Conservation (phyloP, 2,113 vertebrate genomes). For the Labeo catla region DNA sequence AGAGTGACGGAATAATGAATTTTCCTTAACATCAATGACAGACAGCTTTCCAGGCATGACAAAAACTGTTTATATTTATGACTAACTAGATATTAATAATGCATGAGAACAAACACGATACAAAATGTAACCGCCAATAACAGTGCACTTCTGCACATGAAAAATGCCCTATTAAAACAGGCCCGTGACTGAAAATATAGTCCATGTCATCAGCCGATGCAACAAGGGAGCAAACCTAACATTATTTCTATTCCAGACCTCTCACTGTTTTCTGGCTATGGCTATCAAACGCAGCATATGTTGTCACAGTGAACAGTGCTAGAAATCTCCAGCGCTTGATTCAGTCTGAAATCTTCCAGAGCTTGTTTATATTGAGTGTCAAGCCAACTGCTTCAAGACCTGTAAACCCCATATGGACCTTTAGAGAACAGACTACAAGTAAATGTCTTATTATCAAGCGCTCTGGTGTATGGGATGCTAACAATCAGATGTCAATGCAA, state of each 20-base stretch:
- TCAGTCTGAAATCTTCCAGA: constrained; percentile 38
- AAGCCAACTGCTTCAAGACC: constrained; percentile 41
- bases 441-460: constrained; percentile 66
- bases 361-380: constrained; percentile 71
- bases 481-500: constrained; percentile 76
- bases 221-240: constrained; percentile 63
- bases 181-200: constrained; percentile 41
- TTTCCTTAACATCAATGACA: constrained; percentile 6
- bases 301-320: constrained; percentile 71
- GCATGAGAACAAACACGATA: constrained; percentile 25
- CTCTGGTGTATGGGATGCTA: constrained; percentile 68
- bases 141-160: constrained; percentile 28
- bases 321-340: constrained; percentile 64
- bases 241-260: constrained; percentile 63
- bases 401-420: constrained; percentile 45
- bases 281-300: constrained; percentile 77
- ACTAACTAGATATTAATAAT: constrained; percentile 41
- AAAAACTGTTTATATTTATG: constrained; percentile 28
- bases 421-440: constrained; percentile 32
- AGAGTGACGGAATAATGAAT: neutral
- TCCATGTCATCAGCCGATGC: constrained; percentile 63
- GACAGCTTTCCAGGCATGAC: neutral
- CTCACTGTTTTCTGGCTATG: constrained; percentile 75
- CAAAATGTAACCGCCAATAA: neutral
- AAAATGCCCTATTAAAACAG: constrained; percentile 42